Conservation (phyloP, 2,113 vertebrate species). For the Irena cyanogastra region DNA sequence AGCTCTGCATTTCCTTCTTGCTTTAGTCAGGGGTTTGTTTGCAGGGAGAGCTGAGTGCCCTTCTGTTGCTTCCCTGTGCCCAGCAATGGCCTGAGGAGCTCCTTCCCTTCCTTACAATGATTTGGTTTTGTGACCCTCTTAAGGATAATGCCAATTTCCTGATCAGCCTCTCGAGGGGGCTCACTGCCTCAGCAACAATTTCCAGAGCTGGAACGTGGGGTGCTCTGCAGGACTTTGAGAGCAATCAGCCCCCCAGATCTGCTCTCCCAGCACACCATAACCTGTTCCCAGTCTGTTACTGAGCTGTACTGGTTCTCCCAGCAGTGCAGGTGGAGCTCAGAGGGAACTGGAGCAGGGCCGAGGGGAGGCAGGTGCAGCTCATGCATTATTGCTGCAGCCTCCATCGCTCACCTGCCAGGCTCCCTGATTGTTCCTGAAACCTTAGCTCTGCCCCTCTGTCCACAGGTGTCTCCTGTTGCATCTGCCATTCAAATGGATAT, state of each 20-base stretch:
- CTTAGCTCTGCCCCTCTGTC: neutral
- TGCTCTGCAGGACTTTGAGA: neutral
- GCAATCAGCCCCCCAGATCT: neutral
- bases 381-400: conserved; percentile 62
- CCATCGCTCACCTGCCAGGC: conserved; percentile 34
- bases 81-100: neutral
- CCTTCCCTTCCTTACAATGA: neutral
- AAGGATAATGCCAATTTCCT: neutral
- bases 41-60: neutral
- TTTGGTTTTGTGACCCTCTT: neutral
- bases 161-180: neutral
- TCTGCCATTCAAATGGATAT: neutral
- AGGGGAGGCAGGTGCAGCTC: neutral
- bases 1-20: neutral
- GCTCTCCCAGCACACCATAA: neutral
- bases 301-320: neutral
- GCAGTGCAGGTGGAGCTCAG: neutral
- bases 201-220: neutral
- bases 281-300: neutral
- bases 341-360: neutral
- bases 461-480: neutral
- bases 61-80: neutral
- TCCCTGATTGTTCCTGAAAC: conserved; percentile 9
- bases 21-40: neutral
- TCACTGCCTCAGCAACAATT: neutral